Percentiles rank a stretch among this genome's conserved stretches.
Conservation (phyloP, 1,140 invertebrate species). For the Cepaea nemoralis region DNA sequence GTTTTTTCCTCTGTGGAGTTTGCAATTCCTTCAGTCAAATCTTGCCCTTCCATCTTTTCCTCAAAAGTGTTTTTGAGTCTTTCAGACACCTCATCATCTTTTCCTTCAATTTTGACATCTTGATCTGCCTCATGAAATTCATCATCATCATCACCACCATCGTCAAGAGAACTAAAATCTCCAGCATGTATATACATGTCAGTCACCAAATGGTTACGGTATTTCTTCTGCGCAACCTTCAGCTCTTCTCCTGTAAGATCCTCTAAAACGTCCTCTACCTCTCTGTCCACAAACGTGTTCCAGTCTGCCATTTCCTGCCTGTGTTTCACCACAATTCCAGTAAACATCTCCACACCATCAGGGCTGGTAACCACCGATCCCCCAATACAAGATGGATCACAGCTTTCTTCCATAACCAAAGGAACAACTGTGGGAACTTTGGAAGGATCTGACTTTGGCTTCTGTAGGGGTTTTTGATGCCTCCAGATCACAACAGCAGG, state of each 20-base stretch:
- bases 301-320: conserved; percentile 16
- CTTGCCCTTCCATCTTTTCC: not conserved
- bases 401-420: conserved; percentile 8
- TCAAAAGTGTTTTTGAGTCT: not conserved
- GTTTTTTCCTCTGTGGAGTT: too few relatives aligned
- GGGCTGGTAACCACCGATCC: conserved; percentile 36
- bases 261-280: not conserved
- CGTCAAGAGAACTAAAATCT: not conserved
- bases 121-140: not conserved
- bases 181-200: conserved; percentile 9
- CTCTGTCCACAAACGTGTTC: not conserved
- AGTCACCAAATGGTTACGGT: conserved; percentile 14
- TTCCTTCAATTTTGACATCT: not conserved
- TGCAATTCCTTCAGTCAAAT: too few relatives aligned
- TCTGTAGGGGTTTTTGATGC: conserved; percentile 14
- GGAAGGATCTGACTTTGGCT: conserved; percentile 20
- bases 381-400: conserved; percentile 19
- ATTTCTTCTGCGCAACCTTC: not conserved
- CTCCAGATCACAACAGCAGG: not conserved
- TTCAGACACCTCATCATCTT: not conserved
- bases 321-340: conserved; percentile 19
- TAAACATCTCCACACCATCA: conserved; percentile 17
- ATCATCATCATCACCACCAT: not conserved
- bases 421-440: conserved; percentile 31
- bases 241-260: not conserved